Conservation (phyloP, 2,797 vertebrate species). For the Trachurus trachurus region DNA sequence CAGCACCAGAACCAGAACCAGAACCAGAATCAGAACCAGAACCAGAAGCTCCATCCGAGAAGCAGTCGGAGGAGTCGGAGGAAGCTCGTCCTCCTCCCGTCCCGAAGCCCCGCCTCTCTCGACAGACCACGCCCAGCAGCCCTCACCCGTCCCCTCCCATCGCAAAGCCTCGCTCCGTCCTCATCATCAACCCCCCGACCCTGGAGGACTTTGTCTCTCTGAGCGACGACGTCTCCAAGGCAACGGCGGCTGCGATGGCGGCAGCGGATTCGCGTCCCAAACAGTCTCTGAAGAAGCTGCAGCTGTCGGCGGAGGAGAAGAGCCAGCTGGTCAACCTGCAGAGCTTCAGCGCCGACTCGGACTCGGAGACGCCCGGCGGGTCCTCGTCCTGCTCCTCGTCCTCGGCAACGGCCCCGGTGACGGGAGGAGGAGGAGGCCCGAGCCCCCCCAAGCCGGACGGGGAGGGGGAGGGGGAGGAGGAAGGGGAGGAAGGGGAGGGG, state of each 20-base stretch:
- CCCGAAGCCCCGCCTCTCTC: conserved; percentile 77
- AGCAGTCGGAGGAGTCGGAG: conserved; percentile 9
- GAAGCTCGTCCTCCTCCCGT: conserved; percentile 31
- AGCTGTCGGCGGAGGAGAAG: conserved; percentile 84
- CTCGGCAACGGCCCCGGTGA: conserved; percentile 70
- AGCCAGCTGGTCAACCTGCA: conserved; percentile 84
- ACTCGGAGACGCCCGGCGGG: conserved; percentile 81
- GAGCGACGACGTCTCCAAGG: conserved; percentile 27
- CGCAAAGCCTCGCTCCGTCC: conserved; percentile 81
- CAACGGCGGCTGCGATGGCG: not conserved
- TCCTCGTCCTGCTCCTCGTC: conserved; percentile 86
- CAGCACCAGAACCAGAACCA: conserved; percentile 20
- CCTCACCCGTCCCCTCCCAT: conserved; percentile 61
- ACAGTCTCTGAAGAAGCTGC: conserved; percentile 83
- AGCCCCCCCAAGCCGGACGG: conserved; percentile 58
- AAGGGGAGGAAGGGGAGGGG: conserved; percentile 47
- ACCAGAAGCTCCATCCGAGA: conserved; percentile 20
- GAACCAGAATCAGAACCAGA: conserved; percentile 26
- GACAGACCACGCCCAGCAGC: conserved; percentile 32
- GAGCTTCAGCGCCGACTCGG: conserved; percentile 83
- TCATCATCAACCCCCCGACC: conserved; percentile 26
- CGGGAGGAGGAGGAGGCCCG: conserved; percentile 46
- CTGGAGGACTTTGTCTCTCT: conserved; percentile 2
- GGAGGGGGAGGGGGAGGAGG: too few relatives aligned
- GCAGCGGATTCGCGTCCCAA: conserved; percentile 71